These are phyloP conservation scores for Drosophila ohnishii DNA, from an alignment of 1,140 invertebrate species.

Conservation along the genomic window DNA sequence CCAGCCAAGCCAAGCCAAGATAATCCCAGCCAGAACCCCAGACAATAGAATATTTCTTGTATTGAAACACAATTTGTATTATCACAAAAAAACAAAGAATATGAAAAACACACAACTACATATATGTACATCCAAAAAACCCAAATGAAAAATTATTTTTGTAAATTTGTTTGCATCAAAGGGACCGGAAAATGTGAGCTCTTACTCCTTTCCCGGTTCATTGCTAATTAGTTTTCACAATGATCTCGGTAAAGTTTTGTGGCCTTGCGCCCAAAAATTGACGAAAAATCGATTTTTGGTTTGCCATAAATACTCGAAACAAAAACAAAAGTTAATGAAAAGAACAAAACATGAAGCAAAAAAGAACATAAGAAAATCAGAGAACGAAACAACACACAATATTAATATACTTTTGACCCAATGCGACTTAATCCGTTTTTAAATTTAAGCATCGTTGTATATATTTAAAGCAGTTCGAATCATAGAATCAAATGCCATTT, in stretches of 20 bases:
- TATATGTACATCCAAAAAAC: conserved; percentile 23
- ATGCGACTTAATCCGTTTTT: conserved; percentile 62
- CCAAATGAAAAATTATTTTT: conserved; percentile 63
- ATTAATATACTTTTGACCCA: conserved; percentile 51
- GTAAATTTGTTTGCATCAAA: conserved; percentile 78
- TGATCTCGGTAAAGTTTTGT: conserved; percentile 83
- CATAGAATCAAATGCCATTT: conserved; percentile 68
- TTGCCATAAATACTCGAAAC: conserved; percentile 75
- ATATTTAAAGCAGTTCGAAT: conserved; percentile 49
- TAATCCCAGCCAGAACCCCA: conserved; percentile 28
- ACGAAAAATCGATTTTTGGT: conserved; percentile 50
- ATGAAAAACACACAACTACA: conserved; percentile 13
- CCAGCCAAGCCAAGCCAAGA: conserved; percentile 8
- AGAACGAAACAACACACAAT: conserved; percentile 41
- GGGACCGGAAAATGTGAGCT: conserved; percentile 38
- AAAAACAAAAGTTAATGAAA: conserved; percentile 55
- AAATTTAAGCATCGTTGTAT: conserved; percentile 70
- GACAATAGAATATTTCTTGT: conserved; percentile 35
- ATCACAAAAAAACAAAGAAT: conserved; percentile 14
- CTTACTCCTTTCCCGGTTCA: conserved; percentile 41
- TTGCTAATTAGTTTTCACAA: conserved; percentile 82
- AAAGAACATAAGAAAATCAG: conserved; percentile 43
- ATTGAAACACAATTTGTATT: conserved; percentile 33
- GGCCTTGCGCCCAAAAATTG: conserved; percentile 70
- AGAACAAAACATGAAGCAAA: conserved; percentile 54